Evolutionary conservation across 2,888 invertebrate genomes (phyloP), one percentile per base, ranked within the genome.

Genomic region (Agrochola macilenta): DNA sequence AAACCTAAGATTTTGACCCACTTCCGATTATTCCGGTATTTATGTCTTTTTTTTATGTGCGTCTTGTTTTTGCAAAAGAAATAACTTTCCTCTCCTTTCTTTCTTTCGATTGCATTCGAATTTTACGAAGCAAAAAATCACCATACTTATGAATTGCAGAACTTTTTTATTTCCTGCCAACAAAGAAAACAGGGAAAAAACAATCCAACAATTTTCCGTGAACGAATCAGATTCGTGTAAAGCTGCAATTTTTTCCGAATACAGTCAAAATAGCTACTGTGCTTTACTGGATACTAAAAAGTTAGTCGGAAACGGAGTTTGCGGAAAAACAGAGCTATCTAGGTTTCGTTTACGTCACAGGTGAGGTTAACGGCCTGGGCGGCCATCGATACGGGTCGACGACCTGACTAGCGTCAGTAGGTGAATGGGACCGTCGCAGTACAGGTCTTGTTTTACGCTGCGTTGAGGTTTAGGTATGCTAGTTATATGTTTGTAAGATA

Each of bases 351-450:
- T 71, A 79, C 89, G 87, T 88, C 84, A 89, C 85, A 85, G 85
- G 87, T 88, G 79, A 83, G 79, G 86, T 82, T 72, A 84, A 79
- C 54, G 87, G 23, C 75, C 85, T 82, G 65, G 46, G 43, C 76
- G 74, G 85, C 81, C 87, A 90, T 91, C 91, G 90, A 91, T 90
- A 86, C 82, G 82, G 78, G 85, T 87, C 86, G 81, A 75, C 58
- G 88, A 78, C 86, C 87, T 75, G 23, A 30, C 69, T 72, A 74
- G 76, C 78, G 86, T 68, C 54, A 78, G 52, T 86, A 74, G 83
- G 86, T 88, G 74, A 86, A 79, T 72, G 23, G 71, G 52, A 65
- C 52, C 74, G 78, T 79, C 76, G 77, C 76, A 76, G 66, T 76
- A 49, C 39, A 57, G 69, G 75, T 43, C 64, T 81, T 61, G 68